Conservation (phyloP, 2,888 invertebrate genomes). For the Hypomecis punctinalis region DNA sequence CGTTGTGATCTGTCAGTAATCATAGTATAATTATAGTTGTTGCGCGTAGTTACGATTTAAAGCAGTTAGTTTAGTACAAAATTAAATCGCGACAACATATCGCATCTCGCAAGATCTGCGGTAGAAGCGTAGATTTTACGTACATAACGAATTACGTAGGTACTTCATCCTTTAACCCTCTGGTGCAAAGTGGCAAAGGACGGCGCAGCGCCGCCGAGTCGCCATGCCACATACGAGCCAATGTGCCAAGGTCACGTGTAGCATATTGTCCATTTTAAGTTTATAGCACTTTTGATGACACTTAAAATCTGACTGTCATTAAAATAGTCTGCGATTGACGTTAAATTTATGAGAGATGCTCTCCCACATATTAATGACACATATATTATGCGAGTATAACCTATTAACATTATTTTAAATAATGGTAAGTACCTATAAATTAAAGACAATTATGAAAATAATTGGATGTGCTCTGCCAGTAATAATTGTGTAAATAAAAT, state of each 20-base stretch:
- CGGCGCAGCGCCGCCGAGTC: constrained; percentile 37
- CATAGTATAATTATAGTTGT: no score
- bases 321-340: constrained; percentile 9
- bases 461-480: no score
- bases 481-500: no score
- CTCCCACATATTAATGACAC: neutral
- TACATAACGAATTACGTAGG: neutral
- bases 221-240: constrained; percentile 59
- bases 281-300: constrained; percentile 21
- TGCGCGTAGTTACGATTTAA: no score
- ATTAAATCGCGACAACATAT: no score
- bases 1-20: no score
- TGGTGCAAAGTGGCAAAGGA: constrained; percentile 40
- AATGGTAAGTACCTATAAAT: neutral
- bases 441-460: neutral
- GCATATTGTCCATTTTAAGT: constrained; percentile 36
- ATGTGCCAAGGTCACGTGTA: constrained; percentile 63
- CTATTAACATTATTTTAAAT: no score
- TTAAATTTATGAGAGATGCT: constrained; percentile 12
- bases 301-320: constrained; percentile 13
- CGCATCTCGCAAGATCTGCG: no score
- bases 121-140: neutral
- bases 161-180: constrained; percentile 12
- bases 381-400: neutral
- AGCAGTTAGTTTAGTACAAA: no score